Base-by-base conservation (phyloP, 2,113 vertebrate genomes). In the Dunckerocampus dactyliophorus region DNA sequence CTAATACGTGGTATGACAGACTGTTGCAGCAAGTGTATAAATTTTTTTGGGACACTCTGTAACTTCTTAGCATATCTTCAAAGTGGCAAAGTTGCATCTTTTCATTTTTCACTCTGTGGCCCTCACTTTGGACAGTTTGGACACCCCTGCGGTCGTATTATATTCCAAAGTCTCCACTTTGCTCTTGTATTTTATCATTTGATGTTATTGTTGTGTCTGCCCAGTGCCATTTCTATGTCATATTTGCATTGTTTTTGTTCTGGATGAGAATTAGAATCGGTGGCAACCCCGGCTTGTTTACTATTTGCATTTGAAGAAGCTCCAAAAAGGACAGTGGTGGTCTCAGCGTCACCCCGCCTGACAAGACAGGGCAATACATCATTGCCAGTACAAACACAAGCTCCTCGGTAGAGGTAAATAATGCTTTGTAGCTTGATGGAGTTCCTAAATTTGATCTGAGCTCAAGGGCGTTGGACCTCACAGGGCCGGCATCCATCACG, bases 381-480 rank as follows among this genome's bases (percentile, higher is more conserved):
- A 56, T 4, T 21, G 54, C n/a, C 54, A 42, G 54, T 42, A 16
- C 39, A 56, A 56, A 43, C 54, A 42, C 54, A 42, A 21, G 34
- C 54, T 56, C 54, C 54, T 42, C n/a, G 54, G 34, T 56, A 7
- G 37, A 56, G 54, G 54, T 67, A 65, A 77, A 76, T 65, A 67
- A 73, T 69, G 66, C 73, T 74, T 48, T 51, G 62, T 31, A 54
- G 71, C 61, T 37, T 63, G 58, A 71, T 47, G 47, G 56, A 75
- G 56, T 67, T 74, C 24, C 62, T 80, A 79, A 77, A 75, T 69
- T 71, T 76, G 72, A 72, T 65, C 65, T 59, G 51, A 67, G 62
- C 71, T 75, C 59, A 67, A 60, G 63, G 73, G 66, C 56, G 53
- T 64, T 46, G 6, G 55, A 68, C 47, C 46, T 71, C 13, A 11